Evolutionary conservation across 2,888 invertebrate species (phyloP).

Genomic region (Malachius bipustulatus): DNA sequence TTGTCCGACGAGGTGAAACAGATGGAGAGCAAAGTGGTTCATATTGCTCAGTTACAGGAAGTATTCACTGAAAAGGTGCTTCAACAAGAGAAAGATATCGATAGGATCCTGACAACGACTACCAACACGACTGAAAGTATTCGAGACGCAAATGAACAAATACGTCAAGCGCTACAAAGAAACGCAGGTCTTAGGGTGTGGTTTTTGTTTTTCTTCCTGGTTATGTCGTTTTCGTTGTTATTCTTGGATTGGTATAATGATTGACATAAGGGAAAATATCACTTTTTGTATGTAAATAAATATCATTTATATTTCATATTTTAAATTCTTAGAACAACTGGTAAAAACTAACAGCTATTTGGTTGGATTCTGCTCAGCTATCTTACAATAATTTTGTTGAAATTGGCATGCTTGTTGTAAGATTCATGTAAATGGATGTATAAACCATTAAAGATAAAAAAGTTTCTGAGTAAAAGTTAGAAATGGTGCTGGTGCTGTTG

Average conservation of each 20-base stretch:
- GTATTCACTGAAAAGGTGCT: slow-evolving; percentile 93
- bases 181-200: slow-evolving; percentile 92
- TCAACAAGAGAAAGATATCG: slow-evolving; percentile 88
- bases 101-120: slow-evolving; percentile 77
- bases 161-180: slow-evolving; percentile 91
- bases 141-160: slow-evolving; percentile 92
- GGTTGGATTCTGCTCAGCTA: too few relatives aligned
- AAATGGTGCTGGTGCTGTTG: too few relatives aligned
- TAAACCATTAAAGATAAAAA: too few relatives aligned
- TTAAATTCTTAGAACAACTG: too few relatives aligned
- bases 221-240: slow-evolving; percentile 89
- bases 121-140: slow-evolving; percentile 91
- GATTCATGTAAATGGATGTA: too few relatives aligned
- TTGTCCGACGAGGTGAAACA: slow-evolving; percentile 83
- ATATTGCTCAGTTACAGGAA: slow-evolving; percentile 91
- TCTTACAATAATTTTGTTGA: too few relatives aligned
- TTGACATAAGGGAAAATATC: slow-evolving; percentile 31
- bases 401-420: too few relatives aligned
- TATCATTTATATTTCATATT: too few relatives aligned
- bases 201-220: slow-evolving; percentile 87
- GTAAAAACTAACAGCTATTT: too few relatives aligned
- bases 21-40: slow-evolving; percentile 85
- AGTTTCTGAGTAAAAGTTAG: too few relatives aligned
- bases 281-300: slow-evolving; percentile 7
- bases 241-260: slow-evolving; percentile 99